These are phyloP conservation scores for Drosophila kepulauana DNA, from an alignment of 1,140 invertebrate species.

Conservation along the genomic window DNA sequence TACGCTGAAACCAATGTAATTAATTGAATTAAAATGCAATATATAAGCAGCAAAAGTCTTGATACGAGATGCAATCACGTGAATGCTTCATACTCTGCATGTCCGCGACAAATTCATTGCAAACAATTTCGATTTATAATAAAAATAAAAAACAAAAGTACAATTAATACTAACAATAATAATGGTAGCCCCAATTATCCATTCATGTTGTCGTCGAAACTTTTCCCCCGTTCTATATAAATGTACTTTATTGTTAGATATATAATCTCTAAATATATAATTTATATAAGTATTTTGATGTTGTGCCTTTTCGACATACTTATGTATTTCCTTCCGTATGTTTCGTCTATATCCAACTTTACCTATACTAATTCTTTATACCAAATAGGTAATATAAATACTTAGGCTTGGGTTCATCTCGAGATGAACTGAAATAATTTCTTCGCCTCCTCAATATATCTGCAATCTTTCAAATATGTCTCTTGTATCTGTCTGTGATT, in stretches of 20 bases:
- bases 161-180: background rate
- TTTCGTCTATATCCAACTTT: constrained; percentile 8
- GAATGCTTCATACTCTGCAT: constrained; percentile 32
- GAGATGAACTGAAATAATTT: no score
- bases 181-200: constrained; percentile 6
- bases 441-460: no score
- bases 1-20: constrained; percentile 19
- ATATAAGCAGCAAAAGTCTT: constrained; percentile 14
- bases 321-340: background rate
- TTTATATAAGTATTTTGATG: constrained; percentile 28
- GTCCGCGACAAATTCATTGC: constrained; percentile 18
- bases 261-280: constrained; percentile 7
- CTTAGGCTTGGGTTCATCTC: background rate
- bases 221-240: constrained; percentile 4
- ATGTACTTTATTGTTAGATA: constrained; percentile 21
- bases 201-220: constrained; percentile 15
- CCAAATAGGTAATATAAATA: background rate
- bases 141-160: background rate
- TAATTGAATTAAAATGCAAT: background rate
- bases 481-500: background rate
- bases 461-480: background rate
- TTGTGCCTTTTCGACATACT: constrained; percentile 22
- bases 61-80: constrained; percentile 11
- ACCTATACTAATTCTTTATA: background rate
- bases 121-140: constrained; percentile 4